Base-by-base conservation (phyloP, 2,888 invertebrate genomes). In the Parnassius glacialis region DNA sequence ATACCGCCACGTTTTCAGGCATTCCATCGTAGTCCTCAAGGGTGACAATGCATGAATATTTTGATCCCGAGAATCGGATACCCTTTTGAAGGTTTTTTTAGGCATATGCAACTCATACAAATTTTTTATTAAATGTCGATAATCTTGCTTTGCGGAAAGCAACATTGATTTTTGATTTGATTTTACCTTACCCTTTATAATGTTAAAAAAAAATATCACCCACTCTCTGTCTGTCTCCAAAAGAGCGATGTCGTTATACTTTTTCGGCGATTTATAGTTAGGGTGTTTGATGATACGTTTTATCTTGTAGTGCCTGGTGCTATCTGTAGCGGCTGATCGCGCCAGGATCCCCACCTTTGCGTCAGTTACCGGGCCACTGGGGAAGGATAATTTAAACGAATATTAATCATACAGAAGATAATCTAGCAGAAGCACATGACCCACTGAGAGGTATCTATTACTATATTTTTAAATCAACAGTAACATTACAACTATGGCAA, bases 211-310 rank as follows among this genome's bases (percentile, higher is more conserved):
- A 34, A 34, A 34, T 34, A 65, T 44, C 10, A 66, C 78, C 74
- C 58, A 80, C 79, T 53, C 50, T 0, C 61, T 65, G 1, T 71
- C 74, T 3, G 75, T 71, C 64, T 74, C 66, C 16, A 80, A 12
- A 2, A 80, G 58, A 0, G 78, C 78, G 9, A 80, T 79, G 56
- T 80, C 80, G 41, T 79, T 61, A 44, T 78, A 79, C 52, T 74
- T 73, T 1, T 20, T 3, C 0, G 78, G 77, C 0, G 79, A 69
- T 2, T 57, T 61, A 67, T 73, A 79, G 0, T 68, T 50, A 0
- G 78, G 78, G 9, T 78, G 70, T 41, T 67, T 69, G 52, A 73
- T 68, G 58, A 72, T 60, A 0, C 43, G 57, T 12, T 61, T 66
- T 2, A 80, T 64, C 9, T 65, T 65, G 47, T 76, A 71, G 1